Evolutionary conservation across 2,797 vertebrate genomes (phyloP).

Genomic region (Rhynchonycteris naso): DNA sequence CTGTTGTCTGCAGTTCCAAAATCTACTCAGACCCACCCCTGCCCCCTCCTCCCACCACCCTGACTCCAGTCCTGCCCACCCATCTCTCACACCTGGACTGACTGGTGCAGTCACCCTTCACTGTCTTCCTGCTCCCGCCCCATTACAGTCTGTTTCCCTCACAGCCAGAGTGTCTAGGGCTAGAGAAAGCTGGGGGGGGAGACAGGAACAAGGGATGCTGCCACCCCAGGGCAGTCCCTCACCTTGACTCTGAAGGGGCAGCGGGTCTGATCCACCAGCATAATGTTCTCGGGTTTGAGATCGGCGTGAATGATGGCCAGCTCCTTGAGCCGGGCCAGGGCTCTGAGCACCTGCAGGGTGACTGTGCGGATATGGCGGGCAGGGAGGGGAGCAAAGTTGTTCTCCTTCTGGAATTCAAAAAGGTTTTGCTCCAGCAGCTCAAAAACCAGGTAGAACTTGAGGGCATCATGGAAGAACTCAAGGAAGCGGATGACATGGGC

Average conservation of each 20-base stretch:
- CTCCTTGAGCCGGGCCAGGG: slow-evolving; percentile 85
- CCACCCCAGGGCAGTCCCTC: background rate
- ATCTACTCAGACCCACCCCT: background rate
- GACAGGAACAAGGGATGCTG: background rate
- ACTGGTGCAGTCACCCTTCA: background rate
- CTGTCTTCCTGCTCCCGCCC: background rate
- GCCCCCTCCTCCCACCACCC: background rate
- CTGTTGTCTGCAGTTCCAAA: background rate
- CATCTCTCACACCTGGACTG: background rate
- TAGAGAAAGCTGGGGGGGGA: background rate
- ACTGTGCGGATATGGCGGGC: slow-evolving; percentile 86
- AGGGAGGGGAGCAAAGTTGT: slow-evolving; percentile 83
- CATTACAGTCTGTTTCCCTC: background rate
- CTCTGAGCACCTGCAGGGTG: slow-evolving; percentile 84
- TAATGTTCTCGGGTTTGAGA: slow-evolving; percentile 89
- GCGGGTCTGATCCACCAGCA: slow-evolving; percentile 87
- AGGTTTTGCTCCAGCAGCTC: slow-evolving; percentile 88
- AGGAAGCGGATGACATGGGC: slow-evolving; percentile 86
- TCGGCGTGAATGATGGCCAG: slow-evolving; percentile 88
- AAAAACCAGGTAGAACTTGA: slow-evolving; percentile 87
- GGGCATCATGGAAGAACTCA: slow-evolving; percentile 80
- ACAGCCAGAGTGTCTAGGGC: background rate
- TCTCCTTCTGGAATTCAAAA: slow-evolving; percentile 86
- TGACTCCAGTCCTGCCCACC: background rate
- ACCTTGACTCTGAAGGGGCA: slow-evolving; percentile 88